Evolutionary conservation across 2,797 vertebrate species (phyloP).

Genomic region (Notoglanidium macrostoma): DNA sequence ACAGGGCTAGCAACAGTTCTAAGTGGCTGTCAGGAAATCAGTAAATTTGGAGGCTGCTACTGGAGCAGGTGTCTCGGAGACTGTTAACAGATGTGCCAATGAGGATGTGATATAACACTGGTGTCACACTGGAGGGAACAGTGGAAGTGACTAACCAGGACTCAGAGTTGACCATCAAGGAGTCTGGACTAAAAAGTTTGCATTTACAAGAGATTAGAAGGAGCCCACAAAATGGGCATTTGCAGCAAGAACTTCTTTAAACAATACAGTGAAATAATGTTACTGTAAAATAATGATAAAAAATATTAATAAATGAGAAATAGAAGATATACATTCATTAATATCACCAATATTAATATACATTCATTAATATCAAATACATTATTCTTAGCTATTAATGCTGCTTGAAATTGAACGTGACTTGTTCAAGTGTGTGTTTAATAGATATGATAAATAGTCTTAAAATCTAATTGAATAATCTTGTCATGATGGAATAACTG

Average conservation of each 20-base stretch:
- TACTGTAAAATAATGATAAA: not conserved
- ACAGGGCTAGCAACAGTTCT: not conserved
- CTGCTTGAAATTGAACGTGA: not conserved
- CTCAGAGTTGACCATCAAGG: not conserved
- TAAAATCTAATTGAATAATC: constrained; percentile 7
- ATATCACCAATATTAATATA: not conserved
- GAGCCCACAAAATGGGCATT: not conserved
- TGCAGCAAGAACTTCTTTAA: not conserved
- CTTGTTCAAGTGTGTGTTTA: not conserved
- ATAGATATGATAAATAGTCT: not conserved
- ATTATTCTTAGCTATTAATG: not conserved
- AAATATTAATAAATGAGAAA: not conserved
- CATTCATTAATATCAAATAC: not conserved
- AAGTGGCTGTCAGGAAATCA: constrained; percentile 1
- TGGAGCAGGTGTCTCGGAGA: not conserved
- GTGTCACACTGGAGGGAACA: not conserved
- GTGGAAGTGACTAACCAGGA: not conserved
- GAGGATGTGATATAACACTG: not conserved
- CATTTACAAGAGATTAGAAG: not conserved
- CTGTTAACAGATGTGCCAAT: not conserved
- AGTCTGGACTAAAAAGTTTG: not conserved
- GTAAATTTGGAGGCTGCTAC: not conserved
- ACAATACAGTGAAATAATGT: not conserved
- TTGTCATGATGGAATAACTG: not conserved
- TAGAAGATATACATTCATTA: not conserved